A percentile compares a stretch with the other conserved stretches of the same genome.
Conservation (phyloP, 1,140 invertebrate genomes). For the Aphelinus atriplicis region DNA sequence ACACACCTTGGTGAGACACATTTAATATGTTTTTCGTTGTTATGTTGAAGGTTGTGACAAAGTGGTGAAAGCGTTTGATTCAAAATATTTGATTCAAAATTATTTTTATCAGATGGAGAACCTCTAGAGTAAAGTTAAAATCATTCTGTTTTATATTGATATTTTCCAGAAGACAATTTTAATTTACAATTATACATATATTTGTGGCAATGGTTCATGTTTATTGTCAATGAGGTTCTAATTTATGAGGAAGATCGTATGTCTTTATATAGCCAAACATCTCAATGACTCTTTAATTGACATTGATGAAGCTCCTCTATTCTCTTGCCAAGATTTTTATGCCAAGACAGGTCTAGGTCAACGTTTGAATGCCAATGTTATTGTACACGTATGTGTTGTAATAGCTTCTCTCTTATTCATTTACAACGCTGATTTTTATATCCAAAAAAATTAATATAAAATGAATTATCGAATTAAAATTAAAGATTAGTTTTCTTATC, state of each 20-base stretch:
- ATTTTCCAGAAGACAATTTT: too few species aligned
- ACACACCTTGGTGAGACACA: conserved; percentile 75
- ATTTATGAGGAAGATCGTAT: conserved; percentile 5
- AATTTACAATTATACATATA: too few species aligned
- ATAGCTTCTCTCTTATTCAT: background rate
- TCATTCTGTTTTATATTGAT: too few species aligned
- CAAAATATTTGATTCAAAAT: background rate
- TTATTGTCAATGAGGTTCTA: background rate
- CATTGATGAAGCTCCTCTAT: conserved; percentile 28
- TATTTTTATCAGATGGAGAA: too few species aligned
- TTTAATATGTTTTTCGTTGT: background rate
- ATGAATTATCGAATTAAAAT: too few species aligned
- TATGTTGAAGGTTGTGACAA: background rate
- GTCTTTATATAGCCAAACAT: conserved; percentile 14
- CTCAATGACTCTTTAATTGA: conserved; percentile 32
- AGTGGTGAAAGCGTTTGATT: background rate
- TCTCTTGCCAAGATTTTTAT: conserved; percentile 34
- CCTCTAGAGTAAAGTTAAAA: too few species aligned
- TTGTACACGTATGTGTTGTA: conserved; percentile 4
- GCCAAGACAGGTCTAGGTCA: conserved; percentile 42
- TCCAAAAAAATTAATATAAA: too few species aligned
- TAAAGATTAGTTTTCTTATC: too few species aligned
- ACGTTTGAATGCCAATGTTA: conserved; percentile 41
- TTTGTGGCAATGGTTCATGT: too few species aligned
- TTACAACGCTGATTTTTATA: background rate